Conservation (phyloP, 92 coral and sea anemone species). For the Bergia sp. region DNA sequence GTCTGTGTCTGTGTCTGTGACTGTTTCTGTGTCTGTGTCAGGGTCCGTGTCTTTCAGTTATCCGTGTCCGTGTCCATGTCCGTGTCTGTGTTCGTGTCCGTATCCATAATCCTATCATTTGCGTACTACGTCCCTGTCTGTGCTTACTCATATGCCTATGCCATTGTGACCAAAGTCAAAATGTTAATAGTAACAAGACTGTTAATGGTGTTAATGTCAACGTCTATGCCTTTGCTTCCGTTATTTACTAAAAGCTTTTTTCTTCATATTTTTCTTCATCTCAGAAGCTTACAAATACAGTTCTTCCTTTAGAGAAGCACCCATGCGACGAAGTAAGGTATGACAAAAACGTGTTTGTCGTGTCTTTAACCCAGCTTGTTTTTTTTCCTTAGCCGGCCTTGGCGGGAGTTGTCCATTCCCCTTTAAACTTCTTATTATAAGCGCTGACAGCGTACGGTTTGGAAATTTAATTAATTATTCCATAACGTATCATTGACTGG, state of each 20-base stretch:
- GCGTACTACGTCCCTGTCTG: neutral
- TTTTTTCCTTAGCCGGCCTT: too few species aligned
- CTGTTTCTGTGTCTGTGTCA: neutral
- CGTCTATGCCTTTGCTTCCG: neutral
- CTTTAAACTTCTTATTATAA: too few species aligned
- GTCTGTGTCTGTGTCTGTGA: neutral
- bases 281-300: neutral
- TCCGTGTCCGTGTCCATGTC: neutral
- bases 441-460: too few species aligned
- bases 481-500: too few species aligned
- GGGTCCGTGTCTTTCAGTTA: too few species aligned
- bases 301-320: conserved; percentile 5
- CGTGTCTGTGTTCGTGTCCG: neutral
- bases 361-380: neutral
- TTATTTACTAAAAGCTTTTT: neutral
- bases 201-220: too few species aligned
- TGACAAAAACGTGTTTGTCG: neutral
- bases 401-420: too few species aligned
- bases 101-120: neutral
- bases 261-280: neutral
- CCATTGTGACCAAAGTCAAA: too few species aligned
- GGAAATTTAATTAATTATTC: too few species aligned
- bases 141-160: neutral
- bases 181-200: too few species aligned
- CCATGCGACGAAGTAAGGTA: conserved; percentile 47